Conservation (phyloP, 2,797 vertebrate species). For the Podargus strigoides region DNA sequence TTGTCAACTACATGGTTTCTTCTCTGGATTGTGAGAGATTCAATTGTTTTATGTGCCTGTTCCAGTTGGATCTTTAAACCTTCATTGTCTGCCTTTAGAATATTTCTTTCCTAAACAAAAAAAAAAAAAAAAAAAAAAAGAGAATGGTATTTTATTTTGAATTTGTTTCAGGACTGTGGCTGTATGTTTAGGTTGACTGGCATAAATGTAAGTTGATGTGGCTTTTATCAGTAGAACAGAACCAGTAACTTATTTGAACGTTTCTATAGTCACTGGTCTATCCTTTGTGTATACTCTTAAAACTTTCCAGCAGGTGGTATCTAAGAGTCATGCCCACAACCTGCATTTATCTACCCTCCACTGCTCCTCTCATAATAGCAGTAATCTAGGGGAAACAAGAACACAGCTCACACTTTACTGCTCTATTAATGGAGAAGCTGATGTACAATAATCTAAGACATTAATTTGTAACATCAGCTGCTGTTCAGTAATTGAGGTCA, state of each 20-base stretch:
- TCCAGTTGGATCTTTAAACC: slow-evolving; percentile 76
- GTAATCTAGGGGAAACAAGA: not conserved
- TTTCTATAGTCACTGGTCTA: not conserved
- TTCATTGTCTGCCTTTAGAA: slow-evolving; percentile 76
- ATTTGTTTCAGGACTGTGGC: not conserved
- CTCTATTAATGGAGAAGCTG: not conserved
- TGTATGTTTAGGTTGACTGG: not conserved
- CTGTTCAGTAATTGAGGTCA: not conserved
- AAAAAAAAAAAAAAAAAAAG: not conserved
- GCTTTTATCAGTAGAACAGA: not conserved
- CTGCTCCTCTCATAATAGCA: not conserved
- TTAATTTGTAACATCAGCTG: not conserved
- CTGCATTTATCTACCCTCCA: not conserved
- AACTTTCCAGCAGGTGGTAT: not conserved
- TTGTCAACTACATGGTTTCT: slow-evolving; percentile 65
- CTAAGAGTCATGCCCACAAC: not conserved
- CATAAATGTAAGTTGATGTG: not conserved
- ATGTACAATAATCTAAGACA: not conserved
- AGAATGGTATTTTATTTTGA: not conserved
- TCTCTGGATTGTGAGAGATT: slow-evolving; percentile 70
- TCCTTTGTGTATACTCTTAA: not conserved
- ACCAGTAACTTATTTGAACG: not conserved
- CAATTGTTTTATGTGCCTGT: slow-evolving; percentile 77
- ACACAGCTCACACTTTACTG: not conserved
- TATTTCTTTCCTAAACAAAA: slow-evolving; percentile 72